These are phyloP conservation scores for Potamarius usumacintae DNA, from an alignment of 2,113 vertebrate species.

Conservation along the genomic window DNA sequence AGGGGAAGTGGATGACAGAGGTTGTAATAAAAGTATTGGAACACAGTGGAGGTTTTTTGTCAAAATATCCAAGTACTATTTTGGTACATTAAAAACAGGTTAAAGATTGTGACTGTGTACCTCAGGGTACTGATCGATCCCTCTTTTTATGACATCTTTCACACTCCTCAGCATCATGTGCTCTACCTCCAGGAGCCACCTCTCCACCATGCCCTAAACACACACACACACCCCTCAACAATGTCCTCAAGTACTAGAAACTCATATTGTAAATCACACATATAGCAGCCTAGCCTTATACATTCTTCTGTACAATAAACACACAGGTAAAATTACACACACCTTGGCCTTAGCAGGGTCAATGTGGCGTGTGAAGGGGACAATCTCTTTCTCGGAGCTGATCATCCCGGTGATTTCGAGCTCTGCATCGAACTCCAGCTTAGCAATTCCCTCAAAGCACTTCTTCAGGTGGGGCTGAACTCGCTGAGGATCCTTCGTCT, in stretches of 20 bases:
- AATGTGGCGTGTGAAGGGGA: slow-evolving; percentile 81
- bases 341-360: slow-evolving; percentile 81
- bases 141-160: slow-evolving; percentile 75
- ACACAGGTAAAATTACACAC: neutral
- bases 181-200: slow-evolving; percentile 90
- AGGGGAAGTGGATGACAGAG: too few relatives aligned
- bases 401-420: slow-evolving; percentile 85
- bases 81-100: neutral
- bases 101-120: slow-evolving; percentile 62
- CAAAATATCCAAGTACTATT: neutral
- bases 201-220: slow-evolving; percentile 86
- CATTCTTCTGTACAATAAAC: neutral
- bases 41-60: too few relatives aligned
- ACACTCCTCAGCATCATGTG: slow-evolving; percentile 82
- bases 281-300: neutral
- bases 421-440: slow-evolving; percentile 80
- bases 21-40: too few relatives aligned
- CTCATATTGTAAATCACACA: neutral
- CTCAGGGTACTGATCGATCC: slow-evolving; percentile 78
- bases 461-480: slow-evolving; percentile 93
- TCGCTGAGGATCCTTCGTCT: slow-evolving; percentile 89
- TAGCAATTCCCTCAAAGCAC: slow-evolving; percentile 92
- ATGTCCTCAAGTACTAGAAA: neutral
- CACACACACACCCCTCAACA: neutral
- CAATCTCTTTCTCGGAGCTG: slow-evolving; percentile 86